Evolutionary conservation across 1,140 invertebrate genomes (phyloP).

Genomic region (Contarinia nasturtii): DNA sequence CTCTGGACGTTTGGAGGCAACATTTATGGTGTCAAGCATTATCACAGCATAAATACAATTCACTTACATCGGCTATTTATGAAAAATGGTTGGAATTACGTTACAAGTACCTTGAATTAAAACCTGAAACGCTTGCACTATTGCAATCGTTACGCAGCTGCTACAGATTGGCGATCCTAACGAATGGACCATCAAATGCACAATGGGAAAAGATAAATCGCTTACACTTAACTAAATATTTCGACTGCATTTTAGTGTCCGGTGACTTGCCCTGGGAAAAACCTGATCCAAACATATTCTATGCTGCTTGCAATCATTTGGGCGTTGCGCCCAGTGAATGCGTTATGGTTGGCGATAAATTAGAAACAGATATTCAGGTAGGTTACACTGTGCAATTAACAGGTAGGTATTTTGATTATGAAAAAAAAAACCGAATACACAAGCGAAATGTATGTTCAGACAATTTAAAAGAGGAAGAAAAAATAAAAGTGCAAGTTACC

Average conservation of each 20-base stretch:
- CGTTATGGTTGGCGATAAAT: constrained; percentile 70
- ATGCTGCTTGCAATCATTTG: constrained; percentile 51
- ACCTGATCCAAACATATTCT: constrained; percentile 56
- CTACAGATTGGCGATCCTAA: constrained; percentile 57
- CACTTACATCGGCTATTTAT: constrained; percentile 49
- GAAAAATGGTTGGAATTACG: constrained; percentile 53
- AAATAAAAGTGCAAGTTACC: not conserved
- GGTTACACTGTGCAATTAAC: constrained; percentile 2
- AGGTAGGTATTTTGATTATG: constrained; percentile 1
- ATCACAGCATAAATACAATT: constrained; percentile 46
- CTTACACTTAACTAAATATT: constrained; percentile 43
- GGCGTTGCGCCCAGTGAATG: constrained; percentile 48
- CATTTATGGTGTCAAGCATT: constrained; percentile 56
- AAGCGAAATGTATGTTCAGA: not conserved
- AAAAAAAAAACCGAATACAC: not conserved
- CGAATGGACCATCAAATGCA: constrained; percentile 62
- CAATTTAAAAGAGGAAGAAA: not conserved
- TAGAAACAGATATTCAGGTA: constrained; percentile 64
- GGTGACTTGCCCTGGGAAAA: constrained; percentile 71
- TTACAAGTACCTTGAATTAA: constrained; percentile 46
- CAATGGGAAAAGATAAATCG: constrained; percentile 71
- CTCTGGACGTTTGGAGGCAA: constrained; percentile 52
- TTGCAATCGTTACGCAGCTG: constrained; percentile 34
- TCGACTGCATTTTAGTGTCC: constrained; percentile 60
- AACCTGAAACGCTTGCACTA: constrained; percentile 40